These are phyloP conservation scores for Chlamydotis undulata DNA, from an alignment of 2,113 vertebrate genomes.

Conservation along the genomic window DNA sequence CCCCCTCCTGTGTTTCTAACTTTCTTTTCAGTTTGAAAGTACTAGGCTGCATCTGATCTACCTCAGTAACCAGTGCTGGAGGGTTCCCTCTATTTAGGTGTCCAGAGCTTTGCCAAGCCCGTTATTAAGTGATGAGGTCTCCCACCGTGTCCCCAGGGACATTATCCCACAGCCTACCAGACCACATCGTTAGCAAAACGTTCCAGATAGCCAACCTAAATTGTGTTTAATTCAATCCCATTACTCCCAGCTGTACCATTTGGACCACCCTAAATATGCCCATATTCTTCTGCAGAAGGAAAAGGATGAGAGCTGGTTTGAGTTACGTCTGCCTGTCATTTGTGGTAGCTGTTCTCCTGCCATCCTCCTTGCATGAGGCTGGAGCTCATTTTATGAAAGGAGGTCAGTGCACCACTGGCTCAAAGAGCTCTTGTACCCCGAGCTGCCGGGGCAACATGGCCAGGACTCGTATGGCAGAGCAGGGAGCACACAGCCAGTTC, in stretches of 20 bases:
- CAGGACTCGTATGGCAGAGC: background rate
- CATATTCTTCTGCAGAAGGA: background rate
- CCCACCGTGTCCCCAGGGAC: slow-evolving; percentile 29
- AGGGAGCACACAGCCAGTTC: background rate
- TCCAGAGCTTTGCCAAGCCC: slow-evolving; percentile 50
- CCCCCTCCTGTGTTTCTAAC: background rate
- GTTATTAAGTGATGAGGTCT: slow-evolving; percentile 65
- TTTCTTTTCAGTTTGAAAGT: background rate
- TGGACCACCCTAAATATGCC: slow-evolving; percentile 58
- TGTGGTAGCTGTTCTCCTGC: slow-evolving; percentile 57
- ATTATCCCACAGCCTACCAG: slow-evolving; percentile 53
- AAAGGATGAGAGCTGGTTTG: slow-evolving; percentile 45
- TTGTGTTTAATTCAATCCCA: slow-evolving; percentile 54
- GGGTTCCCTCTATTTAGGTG: slow-evolving; percentile 25
- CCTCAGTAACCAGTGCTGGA: background rate
- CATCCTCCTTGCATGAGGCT: slow-evolving; percentile 3
- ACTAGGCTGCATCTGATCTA: slow-evolving; percentile 1
- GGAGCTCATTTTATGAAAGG: slow-evolving; percentile 28
- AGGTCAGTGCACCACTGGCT: slow-evolving; percentile 36
- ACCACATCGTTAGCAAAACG: slow-evolving; percentile 49
- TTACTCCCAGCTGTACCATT: slow-evolving; percentile 61
- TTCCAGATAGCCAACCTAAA: slow-evolving; percentile 56
- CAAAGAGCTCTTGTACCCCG: slow-evolving; percentile 31
- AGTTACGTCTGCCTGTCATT: slow-evolving; percentile 52
- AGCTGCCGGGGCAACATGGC: background rate